A percentile compares a stretch with the other conserved stretches of the same genome.
These are phyloP conservation scores for Poliocrania exsul DNA, from an alignment of 2,797 vertebrate species.

Conservation along the genomic window DNA sequence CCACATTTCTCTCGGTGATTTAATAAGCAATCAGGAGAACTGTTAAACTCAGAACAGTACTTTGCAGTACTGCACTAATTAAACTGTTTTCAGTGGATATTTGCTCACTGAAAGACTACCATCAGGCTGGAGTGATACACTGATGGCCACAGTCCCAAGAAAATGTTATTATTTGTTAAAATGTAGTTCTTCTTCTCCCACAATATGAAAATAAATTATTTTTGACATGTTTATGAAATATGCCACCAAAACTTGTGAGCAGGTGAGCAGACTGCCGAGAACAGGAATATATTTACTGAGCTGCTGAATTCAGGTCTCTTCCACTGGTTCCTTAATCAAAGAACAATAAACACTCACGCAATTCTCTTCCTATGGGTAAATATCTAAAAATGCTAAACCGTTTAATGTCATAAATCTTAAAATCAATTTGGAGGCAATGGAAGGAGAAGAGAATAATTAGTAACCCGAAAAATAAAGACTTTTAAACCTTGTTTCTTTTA, in stretches of 20 bases:
- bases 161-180: conserved; percentile 22
- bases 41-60: conserved; percentile 45
- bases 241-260: neutral
- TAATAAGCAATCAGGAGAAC: conserved; percentile 59
- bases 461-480: neutral
- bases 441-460: neutral
- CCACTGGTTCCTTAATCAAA: neutral
- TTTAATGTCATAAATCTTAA: neutral
- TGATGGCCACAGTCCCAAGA: neutral
- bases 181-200: neutral
- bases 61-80: conserved; percentile 2
- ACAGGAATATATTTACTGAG: neutral
- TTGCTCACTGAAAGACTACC: conserved; percentile 50
- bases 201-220: neutral
- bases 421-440: neutral
- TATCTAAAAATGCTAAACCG: neutral
- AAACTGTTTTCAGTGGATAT: conserved; percentile 56
- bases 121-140: neutral
- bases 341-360: neutral
- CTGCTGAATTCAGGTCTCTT: neutral
- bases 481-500: neutral
- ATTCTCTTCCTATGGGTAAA: neutral
- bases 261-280: neutral
- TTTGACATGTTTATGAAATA: neutral
- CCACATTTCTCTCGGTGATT: conserved; percentile 45